Evolutionary conservation across 2,113 vertebrate genomes (phyloP), one percentile per base, ranked within the genome.

Genomic region (Corydoras sp.): DNA sequence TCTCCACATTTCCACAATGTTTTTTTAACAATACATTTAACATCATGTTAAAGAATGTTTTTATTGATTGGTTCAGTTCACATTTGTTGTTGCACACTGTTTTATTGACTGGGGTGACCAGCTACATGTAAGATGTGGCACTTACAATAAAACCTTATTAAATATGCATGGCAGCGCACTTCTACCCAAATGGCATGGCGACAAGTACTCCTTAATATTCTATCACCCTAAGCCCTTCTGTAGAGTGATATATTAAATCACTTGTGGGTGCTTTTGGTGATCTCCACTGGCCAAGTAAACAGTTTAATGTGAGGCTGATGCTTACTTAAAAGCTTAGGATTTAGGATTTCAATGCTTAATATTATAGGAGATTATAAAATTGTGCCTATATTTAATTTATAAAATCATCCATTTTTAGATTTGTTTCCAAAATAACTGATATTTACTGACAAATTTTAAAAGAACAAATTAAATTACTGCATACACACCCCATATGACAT

Each of bases 151-250:
- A 75, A 35, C 66, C 71, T 24, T 43, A 73, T 80, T 75, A 76
- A 75, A 72, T 70, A 82, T 80, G 63, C 61, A 78, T 74, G 35
- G 11, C 58, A 58, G 13, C 70, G 68, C 29, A 74, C 66, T 63
- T 53, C 54, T 24, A 24, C 18, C 18, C 18, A 24, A 24, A 24
- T 24, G 18, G 62, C 62, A 49, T 64, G 59, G 68, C 49, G 56
- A 75, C 63, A 69, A 74, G 15, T 63, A 35, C 78, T 61, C 72
- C 61, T 76, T 71, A 65, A 82, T 75, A 71, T 80, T 65, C 61
- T 48, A 78, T 68, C 43, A 64, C 35, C 13, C 24, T 18, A 29
- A 50, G 49, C 55, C 56, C 55, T 68, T 56, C 62, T 70, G 50
- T 63, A 60, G 32, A 56, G 32, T 31, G 58, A 77, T 75, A 43